Base-by-base conservation (phyloP, 2,113 vertebrate species). In the Mesitornis unicolor region DNA sequence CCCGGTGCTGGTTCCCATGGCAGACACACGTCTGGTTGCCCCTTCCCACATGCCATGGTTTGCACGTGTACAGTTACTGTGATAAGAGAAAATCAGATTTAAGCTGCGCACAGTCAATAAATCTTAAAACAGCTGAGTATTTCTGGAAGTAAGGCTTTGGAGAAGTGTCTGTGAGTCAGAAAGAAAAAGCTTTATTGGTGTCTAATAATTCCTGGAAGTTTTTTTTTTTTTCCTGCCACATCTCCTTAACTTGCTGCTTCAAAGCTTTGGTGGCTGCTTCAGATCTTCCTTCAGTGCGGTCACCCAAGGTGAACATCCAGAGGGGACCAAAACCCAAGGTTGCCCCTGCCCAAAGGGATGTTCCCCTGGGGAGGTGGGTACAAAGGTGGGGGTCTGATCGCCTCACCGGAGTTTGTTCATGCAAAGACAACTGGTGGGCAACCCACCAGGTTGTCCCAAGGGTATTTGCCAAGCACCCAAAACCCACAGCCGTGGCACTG, bases 11-110 rank as follows among this genome's bases (percentile, higher is more conserved):
- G 26, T 43, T 68, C 28, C 21, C 11, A 1, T 2, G 2, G 42
- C 38, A 20, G 43, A 35, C 5, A 7, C 11, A 36, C 5, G 16
- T 29, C 65, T 2, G 4, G 40, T 28, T 56, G 61, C 42, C 78
- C 80, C 79, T 28, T 43, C 74, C 57, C 26, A 4, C 8, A 67
- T 51, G 60, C 69, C 56, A 6, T 47, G 42, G 69, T 31, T 15
- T 50, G 15, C 18, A 0, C 2, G 0, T 14, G 1, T 11, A 7
- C 1, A 0, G 38, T 51, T 28, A 0, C 21, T 36, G 31, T 9
- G 42, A 16, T 28, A 54, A 54, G 33, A 76, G 53, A 90, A 93
- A 88, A 93, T 85, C 16, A 75, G 38, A 85, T 80, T 51, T 73
- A 64, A 90, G 48, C 63, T 43, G 48, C 8, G 24, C 1, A 0